Evolutionary conservation across 2,113 vertebrate genomes (phyloP).

Genomic region (Dolichotis patagonum): DNA sequence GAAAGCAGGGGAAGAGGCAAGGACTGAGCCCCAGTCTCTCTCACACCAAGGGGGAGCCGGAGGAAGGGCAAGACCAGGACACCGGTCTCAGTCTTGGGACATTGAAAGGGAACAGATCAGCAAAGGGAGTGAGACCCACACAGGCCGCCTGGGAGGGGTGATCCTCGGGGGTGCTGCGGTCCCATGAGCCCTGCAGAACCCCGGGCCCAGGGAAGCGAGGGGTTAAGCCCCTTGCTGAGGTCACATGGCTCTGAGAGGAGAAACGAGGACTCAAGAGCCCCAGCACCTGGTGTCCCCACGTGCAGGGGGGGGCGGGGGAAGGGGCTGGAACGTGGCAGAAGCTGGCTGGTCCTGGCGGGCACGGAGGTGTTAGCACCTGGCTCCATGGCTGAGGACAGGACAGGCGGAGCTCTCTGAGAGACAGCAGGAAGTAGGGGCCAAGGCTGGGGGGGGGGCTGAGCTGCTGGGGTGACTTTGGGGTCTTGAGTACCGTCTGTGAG

Average conservation of each 20-base stretch:
- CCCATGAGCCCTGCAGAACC: not conserved
- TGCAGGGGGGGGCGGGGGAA: not conserved
- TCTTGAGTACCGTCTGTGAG: not conserved
- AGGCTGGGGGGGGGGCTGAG: not conserved
- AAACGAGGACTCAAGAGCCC: not conserved
- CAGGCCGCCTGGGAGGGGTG: not conserved
- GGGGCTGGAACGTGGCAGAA: not conserved
- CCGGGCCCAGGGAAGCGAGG: not conserved
- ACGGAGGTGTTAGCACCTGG: not conserved
- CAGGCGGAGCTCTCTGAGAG: not conserved
- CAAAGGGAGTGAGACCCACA: no score
- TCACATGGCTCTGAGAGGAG: not conserved
- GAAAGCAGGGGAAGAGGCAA: no score
- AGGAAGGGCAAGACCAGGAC: no score
- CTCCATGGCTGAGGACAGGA: not conserved
- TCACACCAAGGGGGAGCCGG: no score
- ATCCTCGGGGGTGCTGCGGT: not conserved
- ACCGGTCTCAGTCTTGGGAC: no score
- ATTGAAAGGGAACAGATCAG: not conserved
- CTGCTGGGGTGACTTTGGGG: not conserved
- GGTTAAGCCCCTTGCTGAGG: not conserved
- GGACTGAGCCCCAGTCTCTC: no score
- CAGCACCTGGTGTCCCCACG: no score
- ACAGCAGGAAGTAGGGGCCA: not conserved
- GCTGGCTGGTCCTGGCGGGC: not conserved